Percentiles rank a stretch among this genome's conserved stretches.
These are phyloP conservation scores for Sesamia nonagrioides DNA, from an alignment of 1,140 invertebrate species.

Conservation along the genomic window DNA sequence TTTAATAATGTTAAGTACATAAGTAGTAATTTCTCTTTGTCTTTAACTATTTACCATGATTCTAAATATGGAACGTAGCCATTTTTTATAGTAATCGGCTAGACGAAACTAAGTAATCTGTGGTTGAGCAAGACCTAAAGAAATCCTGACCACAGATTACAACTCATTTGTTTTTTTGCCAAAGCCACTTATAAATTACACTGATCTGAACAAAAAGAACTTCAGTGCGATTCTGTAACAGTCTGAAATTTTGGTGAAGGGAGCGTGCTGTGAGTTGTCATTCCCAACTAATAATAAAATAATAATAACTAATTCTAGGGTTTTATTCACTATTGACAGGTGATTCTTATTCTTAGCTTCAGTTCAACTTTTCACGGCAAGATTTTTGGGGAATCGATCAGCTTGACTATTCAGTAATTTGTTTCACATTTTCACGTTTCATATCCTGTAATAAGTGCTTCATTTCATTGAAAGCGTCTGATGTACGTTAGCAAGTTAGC, in stretches of 20 bases:
- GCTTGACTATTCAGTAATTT: neutral
- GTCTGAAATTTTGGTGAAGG: too few species aligned
- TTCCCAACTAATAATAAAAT: too few species aligned
- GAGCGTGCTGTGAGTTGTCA: too few species aligned
- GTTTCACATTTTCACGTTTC: neutral
- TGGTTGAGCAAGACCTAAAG: slow-evolving; percentile 27
- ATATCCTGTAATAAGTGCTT: neutral
- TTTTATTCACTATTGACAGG: too few species aligned
- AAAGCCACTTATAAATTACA: neutral
- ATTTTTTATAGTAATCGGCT: slow-evolving; percentile 38
- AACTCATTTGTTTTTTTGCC: neutral
- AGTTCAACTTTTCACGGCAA: too few species aligned
- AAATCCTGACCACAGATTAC: slow-evolving; percentile 35
- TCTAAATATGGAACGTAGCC: neutral
- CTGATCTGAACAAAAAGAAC: neutral
- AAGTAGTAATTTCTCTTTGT: neutral
- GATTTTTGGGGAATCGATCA: too few species aligned
- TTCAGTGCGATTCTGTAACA: too few species aligned
- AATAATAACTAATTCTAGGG: too few species aligned
- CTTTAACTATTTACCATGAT: neutral
- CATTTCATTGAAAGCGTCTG: too few species aligned
- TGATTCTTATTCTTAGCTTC: too few species aligned
- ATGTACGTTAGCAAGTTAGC: too few species aligned
- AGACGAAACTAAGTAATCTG: slow-evolving; percentile 13
- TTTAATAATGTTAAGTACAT: neutral